phyloP scores from a whole-genome alignment of 2,797 vertebrate genomes.

The Danio kyathit region DNA sequence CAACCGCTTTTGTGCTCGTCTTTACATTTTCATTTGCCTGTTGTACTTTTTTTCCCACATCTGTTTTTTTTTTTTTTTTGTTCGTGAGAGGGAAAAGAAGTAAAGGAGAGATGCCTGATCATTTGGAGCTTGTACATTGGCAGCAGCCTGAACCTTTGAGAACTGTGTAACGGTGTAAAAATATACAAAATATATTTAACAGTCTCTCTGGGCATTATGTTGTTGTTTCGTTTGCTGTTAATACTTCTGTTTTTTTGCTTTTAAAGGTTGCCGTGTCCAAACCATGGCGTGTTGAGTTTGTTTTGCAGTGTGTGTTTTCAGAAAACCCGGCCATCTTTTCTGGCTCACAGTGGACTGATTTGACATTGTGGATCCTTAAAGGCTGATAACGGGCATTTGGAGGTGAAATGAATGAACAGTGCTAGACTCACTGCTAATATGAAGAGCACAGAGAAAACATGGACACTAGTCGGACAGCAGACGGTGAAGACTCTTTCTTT shows the following conservation, averaged over 20 bases:
- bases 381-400: constrained; percentile 51
- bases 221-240: constrained; percentile 23
- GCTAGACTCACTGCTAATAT: constrained; percentile 59
- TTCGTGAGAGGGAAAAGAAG: constrained; percentile 4
- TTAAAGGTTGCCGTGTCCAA: constrained; percentile 51
- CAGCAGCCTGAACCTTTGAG: constrained; percentile 35
- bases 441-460: constrained; percentile 55
- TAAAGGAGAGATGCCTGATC: not conserved
- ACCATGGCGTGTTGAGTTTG: constrained; percentile 52
- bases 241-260: constrained; percentile 61
- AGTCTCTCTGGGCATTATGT: constrained; percentile 63
- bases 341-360: constrained; percentile 65
- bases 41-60: not conserved
- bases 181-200: constrained; percentile 63
- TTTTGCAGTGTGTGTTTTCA: constrained; percentile 55
- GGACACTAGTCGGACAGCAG: not conserved
- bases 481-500: constrained; percentile 14
- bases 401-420: constrained; percentile 42
- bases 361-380: constrained; percentile 56
- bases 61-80: not conserved
- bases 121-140: not conserved
- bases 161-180: constrained; percentile 64
- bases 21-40: not conserved
- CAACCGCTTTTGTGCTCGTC: constrained; percentile 6
- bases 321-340: constrained; percentile 44